Evolutionary conservation across 2,113 vertebrate species (phyloP).

Genomic region (Pygoscelis antarcticus): DNA sequence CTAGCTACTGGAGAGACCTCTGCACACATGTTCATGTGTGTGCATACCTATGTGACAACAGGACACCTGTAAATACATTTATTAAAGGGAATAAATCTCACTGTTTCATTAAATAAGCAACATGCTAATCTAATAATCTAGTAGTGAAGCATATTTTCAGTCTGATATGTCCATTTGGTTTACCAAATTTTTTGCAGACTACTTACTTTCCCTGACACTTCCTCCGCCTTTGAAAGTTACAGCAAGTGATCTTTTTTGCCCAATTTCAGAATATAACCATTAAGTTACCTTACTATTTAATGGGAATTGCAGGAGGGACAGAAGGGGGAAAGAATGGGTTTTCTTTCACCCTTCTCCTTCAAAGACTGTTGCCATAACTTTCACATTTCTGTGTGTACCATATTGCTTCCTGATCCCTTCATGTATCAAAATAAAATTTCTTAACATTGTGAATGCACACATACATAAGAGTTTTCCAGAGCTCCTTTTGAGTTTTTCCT

Average conservation of each 20-base stretch:
- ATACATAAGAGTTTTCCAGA: not conserved
- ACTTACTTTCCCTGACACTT: not conserved
- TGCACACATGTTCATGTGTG: not conserved
- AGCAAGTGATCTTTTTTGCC: not conserved
- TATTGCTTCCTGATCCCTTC: not conserved
- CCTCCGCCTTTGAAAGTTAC: not conserved
- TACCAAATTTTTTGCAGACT: not conserved
- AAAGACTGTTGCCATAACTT: not conserved
- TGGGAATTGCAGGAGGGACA: not conserved
- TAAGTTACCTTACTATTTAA: not conserved
- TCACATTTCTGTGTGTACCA: not conserved
- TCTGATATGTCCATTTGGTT: not conserved
- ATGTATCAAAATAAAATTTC: not conserved
- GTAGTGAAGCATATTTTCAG: not conserved
- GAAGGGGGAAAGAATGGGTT: not conserved
- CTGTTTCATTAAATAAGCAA: not conserved
- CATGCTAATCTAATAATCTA: not conserved
- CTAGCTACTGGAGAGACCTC: not conserved
- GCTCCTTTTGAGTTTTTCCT: not conserved
- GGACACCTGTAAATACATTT: not conserved
- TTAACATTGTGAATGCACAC: fast-evolving
- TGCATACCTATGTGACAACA: not conserved
- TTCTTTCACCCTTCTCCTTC: not conserved
- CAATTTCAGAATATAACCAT: not conserved
- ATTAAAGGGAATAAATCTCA: not conserved